Percentiles rank a stretch among this genome's conserved stretches.
Evolutionary conservation across 92 coral and sea anemone species (phyloP).

Genomic region (Phenganax marumi): DNA sequence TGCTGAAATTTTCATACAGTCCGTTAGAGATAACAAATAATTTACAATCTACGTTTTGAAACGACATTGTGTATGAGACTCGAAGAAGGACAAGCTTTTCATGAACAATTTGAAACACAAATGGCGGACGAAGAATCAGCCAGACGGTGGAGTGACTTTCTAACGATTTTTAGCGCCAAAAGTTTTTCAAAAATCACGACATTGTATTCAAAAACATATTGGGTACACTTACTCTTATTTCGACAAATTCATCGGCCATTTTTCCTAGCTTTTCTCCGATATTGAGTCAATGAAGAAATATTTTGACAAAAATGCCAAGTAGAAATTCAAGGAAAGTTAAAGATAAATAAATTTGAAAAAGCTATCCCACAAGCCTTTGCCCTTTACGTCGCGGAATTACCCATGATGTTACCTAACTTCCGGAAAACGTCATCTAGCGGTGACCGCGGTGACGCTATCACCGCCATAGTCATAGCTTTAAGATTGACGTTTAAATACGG

Average conservation of each 20-base stretch:
- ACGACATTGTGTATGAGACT: too few species aligned
- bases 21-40: too few species aligned
- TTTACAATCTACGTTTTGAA: too few species aligned
- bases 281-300: too few species aligned
- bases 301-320: neutral
- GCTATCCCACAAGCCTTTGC: constrained; percentile 11
- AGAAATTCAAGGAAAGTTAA: constrained; percentile 12
- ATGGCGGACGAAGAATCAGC: neutral
- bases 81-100: neutral
- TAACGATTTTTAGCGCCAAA: neutral
- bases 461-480: too few species aligned
- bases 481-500: too few species aligned
- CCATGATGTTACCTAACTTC: too few species aligned
- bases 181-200: neutral
- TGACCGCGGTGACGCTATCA: too few species aligned
- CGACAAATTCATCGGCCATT: constrained; percentile 40
- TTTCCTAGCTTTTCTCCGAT: neutral
- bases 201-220: neutral
- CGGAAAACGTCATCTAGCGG: too few species aligned
- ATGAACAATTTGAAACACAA: neutral
- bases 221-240: constrained; percentile 30
- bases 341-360: neutral
- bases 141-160: neutral
- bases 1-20: constrained; percentile 57
- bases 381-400: too few species aligned